These are phyloP conservation scores for Pachypeltis micranthus DNA, from an alignment of 1,140 invertebrate genomes.

Conservation along the genomic window DNA sequence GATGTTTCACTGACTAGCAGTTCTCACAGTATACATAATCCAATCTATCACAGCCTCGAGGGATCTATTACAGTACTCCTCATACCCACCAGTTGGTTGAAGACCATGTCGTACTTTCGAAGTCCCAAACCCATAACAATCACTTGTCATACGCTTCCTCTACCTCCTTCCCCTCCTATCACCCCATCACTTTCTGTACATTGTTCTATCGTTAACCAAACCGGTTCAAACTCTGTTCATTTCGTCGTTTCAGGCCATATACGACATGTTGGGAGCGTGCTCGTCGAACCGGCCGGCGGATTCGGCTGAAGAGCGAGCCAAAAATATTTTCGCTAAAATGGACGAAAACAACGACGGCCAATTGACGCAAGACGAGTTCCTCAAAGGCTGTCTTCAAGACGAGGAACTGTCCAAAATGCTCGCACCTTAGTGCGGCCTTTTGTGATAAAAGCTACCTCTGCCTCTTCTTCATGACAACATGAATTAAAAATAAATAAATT, in stretches of 20 bases:
- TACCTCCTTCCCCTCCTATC: too few relatives aligned
- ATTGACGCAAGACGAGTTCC: slow-evolving; percentile 95
- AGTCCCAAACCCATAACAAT: too few relatives aligned
- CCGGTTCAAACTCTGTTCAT: too few relatives aligned
- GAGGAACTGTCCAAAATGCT: slow-evolving; percentile 93
- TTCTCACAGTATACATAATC: too few relatives aligned
- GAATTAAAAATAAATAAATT: background rate
- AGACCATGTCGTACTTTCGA: too few relatives aligned
- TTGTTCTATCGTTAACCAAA: too few relatives aligned
- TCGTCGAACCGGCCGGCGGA: slow-evolving; percentile 83
- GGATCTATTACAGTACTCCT: too few relatives aligned
- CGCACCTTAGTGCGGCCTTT: slow-evolving; percentile 58
- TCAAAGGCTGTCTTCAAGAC: slow-evolving; percentile 96
- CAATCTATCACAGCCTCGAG: too few relatives aligned
- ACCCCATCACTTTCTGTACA: too few relatives aligned
- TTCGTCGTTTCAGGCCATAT: slow-evolving; percentile 74
- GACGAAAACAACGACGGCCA: slow-evolving; percentile 97
- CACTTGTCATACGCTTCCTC: too few relatives aligned
- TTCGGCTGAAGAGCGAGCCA: slow-evolving; percentile 89
- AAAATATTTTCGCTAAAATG: slow-evolving; percentile 99
- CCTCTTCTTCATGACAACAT: background rate
- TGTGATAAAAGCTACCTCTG: slow-evolving; percentile 10
- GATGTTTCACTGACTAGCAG: too few relatives aligned
- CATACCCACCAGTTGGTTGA: too few relatives aligned
- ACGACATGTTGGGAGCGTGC: slow-evolving; percentile 94